Percentiles rank a stretch among this genome's conserved stretches.
phyloP scores from a whole-genome alignment of 2,113 vertebrate genomes.

The Melospiza melodia region DNA sequence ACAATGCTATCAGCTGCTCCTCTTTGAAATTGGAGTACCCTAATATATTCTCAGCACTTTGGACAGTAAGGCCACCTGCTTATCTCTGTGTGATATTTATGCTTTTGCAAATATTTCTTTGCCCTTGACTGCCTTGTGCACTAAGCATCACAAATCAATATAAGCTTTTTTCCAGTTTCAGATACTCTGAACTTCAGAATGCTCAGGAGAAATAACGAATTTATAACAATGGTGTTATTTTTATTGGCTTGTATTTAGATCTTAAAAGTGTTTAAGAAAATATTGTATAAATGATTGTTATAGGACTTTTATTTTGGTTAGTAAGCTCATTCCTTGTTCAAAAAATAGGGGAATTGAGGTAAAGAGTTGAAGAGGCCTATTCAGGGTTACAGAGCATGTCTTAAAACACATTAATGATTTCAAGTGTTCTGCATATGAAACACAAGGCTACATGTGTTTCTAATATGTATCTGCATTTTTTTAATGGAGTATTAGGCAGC shows the following conservation, averaged over 20 bases:
- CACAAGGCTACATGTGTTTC: background rate
- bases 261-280: background rate
- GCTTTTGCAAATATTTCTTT: constrained; percentile 9
- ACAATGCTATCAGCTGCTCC: background rate
- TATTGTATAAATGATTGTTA: background rate
- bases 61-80: background rate
- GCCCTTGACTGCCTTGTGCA: background rate
- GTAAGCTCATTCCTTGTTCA: background rate
- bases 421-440: background rate
- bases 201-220: background rate
- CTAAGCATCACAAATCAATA: background rate
- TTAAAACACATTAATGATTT: background rate
- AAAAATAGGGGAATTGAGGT: background rate
- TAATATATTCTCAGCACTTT: background rate
- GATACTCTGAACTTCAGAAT: background rate
- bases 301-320: background rate
- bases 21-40: background rate
- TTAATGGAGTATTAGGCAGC: background rate
- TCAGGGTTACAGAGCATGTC: background rate
- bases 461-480: background rate
- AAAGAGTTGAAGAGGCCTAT: background rate
- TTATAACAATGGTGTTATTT: background rate
- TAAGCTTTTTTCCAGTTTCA: background rate
- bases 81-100: background rate
- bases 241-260: background rate